Base-by-base conservation (phyloP, 1,140 invertebrate species). In the Eubasilissa regina region DNA sequence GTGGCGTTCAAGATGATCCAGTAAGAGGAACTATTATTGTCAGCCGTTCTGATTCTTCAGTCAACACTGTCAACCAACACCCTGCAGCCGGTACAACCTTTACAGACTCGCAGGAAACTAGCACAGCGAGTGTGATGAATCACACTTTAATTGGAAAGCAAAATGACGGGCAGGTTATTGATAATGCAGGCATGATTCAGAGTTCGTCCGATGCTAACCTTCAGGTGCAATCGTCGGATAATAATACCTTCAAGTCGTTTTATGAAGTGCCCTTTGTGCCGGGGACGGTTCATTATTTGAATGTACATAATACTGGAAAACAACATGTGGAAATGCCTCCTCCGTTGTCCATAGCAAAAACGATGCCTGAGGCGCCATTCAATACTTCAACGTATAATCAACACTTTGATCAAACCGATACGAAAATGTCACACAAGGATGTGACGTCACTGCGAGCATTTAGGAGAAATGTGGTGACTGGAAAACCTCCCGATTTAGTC, bases 401-500 rank as follows among this genome's bases (percentile, higher is more conserved):
- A 66, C 11, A 17, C 3, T 12, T n/a, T n/a, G n/a, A n/a, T n/a
- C n/a, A n/a, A n/a, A 0, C n/a, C n/a, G 15, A 68, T 68, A 43
- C n/a, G 35, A 3, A n/a, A 17, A n/a, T 35, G 19, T 21, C n/a
- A 15, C 17, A 6, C 9, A 53, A 13, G 25, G 19, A 15, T 55
- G 9, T 17, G 4, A 13, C 68, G 1, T 13, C 7, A 55, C 12
- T 73, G 1, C n/a, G 48, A 7, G 17, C 6, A n/a, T 45, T 47
- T 35, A 73, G 68, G 11, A 73, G 68, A 55, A 55, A 35, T 12
- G n/a, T 77, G 21, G 75, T 80, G 3, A 76, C 53, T 11, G 80
- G 80, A 45, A 81, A 77, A 48, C 77, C 77, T 64, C 64, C 77
- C 4, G 77, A 81, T 9, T 45, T 81, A 45, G 56, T 81, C 9